These are phyloP conservation scores for Bovichtus diacanthus DNA, from an alignment of 2,797 vertebrate species.

Conservation along the genomic window DNA sequence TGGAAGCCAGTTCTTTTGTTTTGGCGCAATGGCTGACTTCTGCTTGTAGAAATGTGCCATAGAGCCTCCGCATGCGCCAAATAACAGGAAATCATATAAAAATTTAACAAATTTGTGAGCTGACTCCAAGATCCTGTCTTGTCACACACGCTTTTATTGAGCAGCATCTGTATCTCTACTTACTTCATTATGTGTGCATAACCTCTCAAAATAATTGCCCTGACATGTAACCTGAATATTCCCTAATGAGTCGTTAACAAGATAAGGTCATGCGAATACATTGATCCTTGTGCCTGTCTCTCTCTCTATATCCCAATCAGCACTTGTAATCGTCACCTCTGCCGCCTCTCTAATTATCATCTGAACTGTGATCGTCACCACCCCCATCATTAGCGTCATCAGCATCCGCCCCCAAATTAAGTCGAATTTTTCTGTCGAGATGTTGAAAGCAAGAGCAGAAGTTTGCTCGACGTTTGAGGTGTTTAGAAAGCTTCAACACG, in stretches of 20 bases:
- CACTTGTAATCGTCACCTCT: slow-evolving; percentile 40
- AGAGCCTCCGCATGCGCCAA: background rate
- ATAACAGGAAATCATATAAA: slow-evolving; percentile 6
- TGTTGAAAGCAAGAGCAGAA: background rate
- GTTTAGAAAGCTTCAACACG: slow-evolving; percentile 16
- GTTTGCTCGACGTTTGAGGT: background rate
- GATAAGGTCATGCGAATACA: slow-evolving; percentile 46
- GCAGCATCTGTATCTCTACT: slow-evolving; percentile 1
- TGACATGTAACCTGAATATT: slow-evolving; percentile 23
- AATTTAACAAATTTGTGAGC: too few species aligned
- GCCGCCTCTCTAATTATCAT: slow-evolving; percentile 40
- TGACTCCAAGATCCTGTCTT: slow-evolving; percentile 1
- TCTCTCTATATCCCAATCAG: slow-evolving; percentile 58
- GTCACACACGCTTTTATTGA: background rate
- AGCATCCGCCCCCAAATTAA: background rate
- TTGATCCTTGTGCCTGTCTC: slow-evolving; percentile 15
- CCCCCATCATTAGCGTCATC: slow-evolving; percentile 11
- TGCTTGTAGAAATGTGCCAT: slow-evolving; percentile 25
- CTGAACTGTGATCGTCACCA: background rate
- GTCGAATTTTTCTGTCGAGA: background rate
- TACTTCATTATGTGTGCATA: slow-evolving; percentile 35
- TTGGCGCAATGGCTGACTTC: slow-evolving; percentile 6
- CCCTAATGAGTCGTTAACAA: slow-evolving; percentile 46
- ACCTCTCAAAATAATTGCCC: slow-evolving; percentile 49
- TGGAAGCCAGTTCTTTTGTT: slow-evolving; percentile 18